A percentile compares a stretch with the other conserved stretches of the same genome.
Evolutionary conservation across 2,888 invertebrate genomes (phyloP).

Genomic region (Seira ritae): DNA sequence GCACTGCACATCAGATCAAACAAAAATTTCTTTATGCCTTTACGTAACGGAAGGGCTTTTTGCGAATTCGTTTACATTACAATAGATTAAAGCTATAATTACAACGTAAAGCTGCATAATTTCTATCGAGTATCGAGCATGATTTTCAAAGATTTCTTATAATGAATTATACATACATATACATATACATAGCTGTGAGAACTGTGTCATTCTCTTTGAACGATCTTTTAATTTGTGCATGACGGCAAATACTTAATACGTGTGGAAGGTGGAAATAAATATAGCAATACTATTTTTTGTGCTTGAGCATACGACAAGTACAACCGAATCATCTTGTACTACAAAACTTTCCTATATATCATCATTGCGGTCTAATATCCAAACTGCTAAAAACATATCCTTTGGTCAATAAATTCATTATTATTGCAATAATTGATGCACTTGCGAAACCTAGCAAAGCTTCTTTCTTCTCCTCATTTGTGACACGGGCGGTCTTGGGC

Average conservation of each 20-base stretch:
- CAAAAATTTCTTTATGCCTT: not conserved
- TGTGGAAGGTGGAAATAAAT: too few species aligned
- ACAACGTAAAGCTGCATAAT: not conserved
- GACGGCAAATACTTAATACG: not conserved
- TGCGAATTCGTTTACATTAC: not conserved
- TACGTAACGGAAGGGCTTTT: not conserved
- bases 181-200: not conserved
- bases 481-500: slow-evolving; percentile 17
- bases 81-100: not conserved
- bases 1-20: not conserved
- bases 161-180: not conserved
- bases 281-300: not conserved
- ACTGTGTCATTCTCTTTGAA: too few species aligned
- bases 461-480: slow-evolving; percentile 36
- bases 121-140: not conserved
- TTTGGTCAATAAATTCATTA: slow-evolving; percentile 47
- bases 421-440: slow-evolving; percentile 37
- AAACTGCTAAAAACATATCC: slow-evolving; percentile 37
- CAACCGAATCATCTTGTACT: not conserved
- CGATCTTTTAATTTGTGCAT: not conserved
- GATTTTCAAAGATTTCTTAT: not conserved
- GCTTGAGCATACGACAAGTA: not conserved
- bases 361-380: slow-evolving; percentile 30
- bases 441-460: slow-evolving; percentile 39
- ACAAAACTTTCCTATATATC: not conserved